A percentile compares a stretch with the other conserved stretches of the same genome.
Conservation (phyloP, 2,797 vertebrate genomes). For the Sternarchorhynchus goeldii region DNA sequence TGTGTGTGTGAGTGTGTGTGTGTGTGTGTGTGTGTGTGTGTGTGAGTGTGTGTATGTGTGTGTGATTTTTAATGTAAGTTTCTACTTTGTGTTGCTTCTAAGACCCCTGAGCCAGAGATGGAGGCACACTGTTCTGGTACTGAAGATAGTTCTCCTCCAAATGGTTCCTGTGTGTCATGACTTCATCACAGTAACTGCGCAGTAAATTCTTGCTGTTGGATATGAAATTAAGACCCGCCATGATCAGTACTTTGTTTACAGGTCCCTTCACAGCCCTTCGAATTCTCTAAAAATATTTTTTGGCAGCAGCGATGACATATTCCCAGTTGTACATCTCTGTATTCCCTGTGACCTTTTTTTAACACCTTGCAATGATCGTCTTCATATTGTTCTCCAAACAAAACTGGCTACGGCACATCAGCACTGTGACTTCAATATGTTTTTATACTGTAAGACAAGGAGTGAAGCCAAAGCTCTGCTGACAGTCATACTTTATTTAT, state of each 20-base stretch:
- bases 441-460: not conserved
- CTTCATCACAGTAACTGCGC: not conserved
- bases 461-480: too few relatives aligned
- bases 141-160: not conserved
- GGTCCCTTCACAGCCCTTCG: not conserved
- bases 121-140: not conserved
- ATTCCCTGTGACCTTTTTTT: too few relatives aligned
- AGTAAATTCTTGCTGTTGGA: not conserved
- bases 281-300: not conserved
- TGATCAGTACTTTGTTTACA: not conserved
- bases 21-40: slow-evolving; percentile 15
- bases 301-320: not conserved
- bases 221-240: not conserved
- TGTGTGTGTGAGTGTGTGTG: not conserved
- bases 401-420: not conserved
- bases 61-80: slow-evolving; percentile 28
- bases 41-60: too few relatives aligned
- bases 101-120: not conserved
- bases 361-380: too few relatives aligned
- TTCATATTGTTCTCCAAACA: not conserved
- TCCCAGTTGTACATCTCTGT: not conserved
- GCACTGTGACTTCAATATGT: not conserved
- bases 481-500: too few relatives aligned
- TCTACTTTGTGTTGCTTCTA: slow-evolving; percentile 16
- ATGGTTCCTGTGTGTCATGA: not conserved